Evolutionary conservation across 2,888 invertebrate species (phyloP), one percentile per base, ranked within the genome.

Genomic region (Icerya purchasi): DNA sequence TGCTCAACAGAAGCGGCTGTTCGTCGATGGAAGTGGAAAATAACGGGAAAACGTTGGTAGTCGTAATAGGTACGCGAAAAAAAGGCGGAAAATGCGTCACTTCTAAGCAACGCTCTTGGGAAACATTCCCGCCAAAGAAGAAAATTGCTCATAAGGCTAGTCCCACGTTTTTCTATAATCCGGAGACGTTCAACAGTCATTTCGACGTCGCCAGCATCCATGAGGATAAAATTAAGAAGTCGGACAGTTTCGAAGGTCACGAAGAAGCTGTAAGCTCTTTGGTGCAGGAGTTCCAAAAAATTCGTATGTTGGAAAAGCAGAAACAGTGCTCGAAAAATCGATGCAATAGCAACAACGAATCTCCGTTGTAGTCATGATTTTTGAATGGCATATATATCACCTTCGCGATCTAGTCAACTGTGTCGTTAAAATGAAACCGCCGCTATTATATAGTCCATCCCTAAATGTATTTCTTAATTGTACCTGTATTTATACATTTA

Each of bases 181-280:
- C 69, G 2, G 68, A 69, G 56, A 66, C 68, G 19, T 68, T 69
- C 60, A 65, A 68, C 58, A 68, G 68, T 57, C 67, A 68, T 23
- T 69, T 68, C 61, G 66, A 69, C 61, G 61, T 66, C 59, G 65
- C 65, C 22, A 57, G 54, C 56, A 61, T 60, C 50, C 54, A 60
- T 57, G 25, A 54, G 57, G 63, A 57, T 59, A 67, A 66, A 57
- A 73, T 79, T 57, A 74, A 78, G 62, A 80, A 80, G 67, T 78
- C 80, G 1, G 81, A 81, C 66, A 81, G 80, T 67, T 81, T 81
- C 67, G 81, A 81, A 68, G 81, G 81, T 1, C 81, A 81, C 69
- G 81, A 81, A 69, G 80, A 81, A 67, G 80, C 81, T 1, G 81
- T 81, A 1, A 74, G 80, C 62, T 79, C 79, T 25, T 70, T 81